A percentile compares a stretch with the other conserved stretches of the same genome.
Evolutionary conservation across 1,140 invertebrate species (phyloP).

Genomic region (Papilio helenus): DNA sequence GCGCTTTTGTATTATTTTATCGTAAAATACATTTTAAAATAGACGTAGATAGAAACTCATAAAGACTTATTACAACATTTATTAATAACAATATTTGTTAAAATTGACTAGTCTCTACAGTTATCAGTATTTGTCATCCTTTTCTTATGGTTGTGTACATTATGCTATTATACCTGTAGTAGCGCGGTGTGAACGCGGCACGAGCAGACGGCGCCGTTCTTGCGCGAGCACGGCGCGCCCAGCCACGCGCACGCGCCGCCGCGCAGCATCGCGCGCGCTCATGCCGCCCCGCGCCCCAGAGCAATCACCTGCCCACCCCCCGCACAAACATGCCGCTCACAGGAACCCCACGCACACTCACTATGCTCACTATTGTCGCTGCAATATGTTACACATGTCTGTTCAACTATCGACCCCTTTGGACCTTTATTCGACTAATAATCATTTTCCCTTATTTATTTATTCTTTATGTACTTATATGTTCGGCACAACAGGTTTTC

Average conservation of each 20-base stretch:
- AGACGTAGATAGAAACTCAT: conserved; percentile 31
- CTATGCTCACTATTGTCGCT: background rate
- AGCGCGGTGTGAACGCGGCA: conserved; percentile 73
- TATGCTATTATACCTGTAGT: conserved; percentile 57
- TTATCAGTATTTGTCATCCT: background rate
- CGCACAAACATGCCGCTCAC: conserved; percentile 16
- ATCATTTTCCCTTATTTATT: too few relatives aligned
- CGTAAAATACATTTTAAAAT: conserved; percentile 4
- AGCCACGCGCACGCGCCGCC: conserved; percentile 77
- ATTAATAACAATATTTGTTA: too few relatives aligned
- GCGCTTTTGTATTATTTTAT: background rate
- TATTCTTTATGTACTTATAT: too few relatives aligned
- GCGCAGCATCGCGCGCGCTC: conserved; percentile 69
- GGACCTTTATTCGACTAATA: too few relatives aligned
- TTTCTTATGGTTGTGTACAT: background rate
- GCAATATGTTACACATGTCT: background rate
- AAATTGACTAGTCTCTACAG: background rate
- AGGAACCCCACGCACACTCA: background rate
- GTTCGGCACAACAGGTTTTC: too few relatives aligned
- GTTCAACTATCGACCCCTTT: background rate
- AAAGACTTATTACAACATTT: too few relatives aligned
- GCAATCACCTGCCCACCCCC: conserved; percentile 38
- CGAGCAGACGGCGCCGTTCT: conserved; percentile 73
- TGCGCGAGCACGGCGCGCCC: conserved; percentile 75
- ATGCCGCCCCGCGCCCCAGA: conserved; percentile 55